Percentiles rank a stretch among this genome's conserved stretches.
Conservation (phyloP, 2,113 vertebrate genomes). For the Calyptomena viridis region DNA sequence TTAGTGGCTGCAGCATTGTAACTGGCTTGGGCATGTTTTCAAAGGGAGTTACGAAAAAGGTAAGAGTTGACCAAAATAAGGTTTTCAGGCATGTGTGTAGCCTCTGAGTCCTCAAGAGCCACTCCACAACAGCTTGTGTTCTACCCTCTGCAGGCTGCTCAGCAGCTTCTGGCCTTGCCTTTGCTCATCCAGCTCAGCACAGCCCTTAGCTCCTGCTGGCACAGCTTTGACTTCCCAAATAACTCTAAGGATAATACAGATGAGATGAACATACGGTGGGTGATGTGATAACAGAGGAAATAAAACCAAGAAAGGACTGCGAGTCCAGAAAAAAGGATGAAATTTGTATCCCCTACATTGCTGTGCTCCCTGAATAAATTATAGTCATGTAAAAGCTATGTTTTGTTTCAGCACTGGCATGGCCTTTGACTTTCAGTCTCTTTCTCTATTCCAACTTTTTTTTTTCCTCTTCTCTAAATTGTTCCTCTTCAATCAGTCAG, state of each 20-base stretch:
- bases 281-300: neutral
- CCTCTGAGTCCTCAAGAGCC: neutral
- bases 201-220: neutral
- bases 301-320: neutral
- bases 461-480: neutral
- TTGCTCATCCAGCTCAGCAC: neutral
- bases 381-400: neutral
- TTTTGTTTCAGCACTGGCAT: neutral
- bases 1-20: neutral
- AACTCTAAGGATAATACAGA: neutral
- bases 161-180: neutral
- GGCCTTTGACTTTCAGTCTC: neutral
- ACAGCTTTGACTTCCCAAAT: neutral
- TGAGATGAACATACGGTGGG: neutral
- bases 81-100: neutral
- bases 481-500: neutral
- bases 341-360: neutral
- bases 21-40: rapidly evolving
- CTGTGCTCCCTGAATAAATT: neutral
- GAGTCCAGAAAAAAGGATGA: neutral
- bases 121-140: neutral
- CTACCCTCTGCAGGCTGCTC: rapidly evolving
- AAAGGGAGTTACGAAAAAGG: neutral
- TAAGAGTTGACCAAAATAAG: neutral
- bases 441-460: neutral